Conservation (phyloP, 1,140 invertebrate species). For the Thereuonema tuberculata region DNA sequence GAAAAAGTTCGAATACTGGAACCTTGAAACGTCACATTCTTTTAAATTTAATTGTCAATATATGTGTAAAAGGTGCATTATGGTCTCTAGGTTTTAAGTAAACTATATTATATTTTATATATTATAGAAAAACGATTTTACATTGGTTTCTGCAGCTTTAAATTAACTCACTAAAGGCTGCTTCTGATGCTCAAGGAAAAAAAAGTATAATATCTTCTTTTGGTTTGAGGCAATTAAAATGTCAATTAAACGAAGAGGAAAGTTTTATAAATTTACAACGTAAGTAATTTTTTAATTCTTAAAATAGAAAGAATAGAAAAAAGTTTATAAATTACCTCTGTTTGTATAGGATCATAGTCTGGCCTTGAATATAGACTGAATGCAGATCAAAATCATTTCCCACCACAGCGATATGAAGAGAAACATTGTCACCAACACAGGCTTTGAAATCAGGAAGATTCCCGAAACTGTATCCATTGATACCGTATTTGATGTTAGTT, state of each 20-base stretch:
- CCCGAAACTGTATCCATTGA: constrained; percentile 25
- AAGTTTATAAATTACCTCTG: neutral
- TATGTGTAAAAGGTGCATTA: too few species aligned
- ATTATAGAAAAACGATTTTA: too few species aligned
- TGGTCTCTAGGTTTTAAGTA: too few species aligned
- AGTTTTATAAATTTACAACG: neutral
- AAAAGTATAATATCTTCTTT: too few species aligned
- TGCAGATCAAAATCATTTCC: constrained; percentile 23
- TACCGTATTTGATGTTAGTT: constrained; percentile 1
- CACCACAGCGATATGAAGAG: constrained; percentile 25
- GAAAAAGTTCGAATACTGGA: too few species aligned
- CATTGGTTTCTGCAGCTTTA: too few species aligned
- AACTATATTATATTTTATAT: too few species aligned
- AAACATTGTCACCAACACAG: constrained; percentile 21
- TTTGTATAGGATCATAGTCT: neutral
- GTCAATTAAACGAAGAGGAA: neutral
- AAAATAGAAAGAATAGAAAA: neutral
- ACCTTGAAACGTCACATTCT: too few species aligned
- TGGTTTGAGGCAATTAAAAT: too few species aligned
- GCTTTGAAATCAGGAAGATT: constrained; percentile 24
- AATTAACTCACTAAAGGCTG: too few species aligned
- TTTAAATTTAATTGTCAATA: too few species aligned
- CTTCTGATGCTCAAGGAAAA: too few species aligned
- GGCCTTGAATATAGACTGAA: constrained; percentile 20
- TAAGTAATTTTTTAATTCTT: neutral